Evolutionary conservation across 2,113 vertebrate genomes (phyloP), one percentile per base, ranked within the genome.

Genomic region (Fregata magnificens): DNA sequence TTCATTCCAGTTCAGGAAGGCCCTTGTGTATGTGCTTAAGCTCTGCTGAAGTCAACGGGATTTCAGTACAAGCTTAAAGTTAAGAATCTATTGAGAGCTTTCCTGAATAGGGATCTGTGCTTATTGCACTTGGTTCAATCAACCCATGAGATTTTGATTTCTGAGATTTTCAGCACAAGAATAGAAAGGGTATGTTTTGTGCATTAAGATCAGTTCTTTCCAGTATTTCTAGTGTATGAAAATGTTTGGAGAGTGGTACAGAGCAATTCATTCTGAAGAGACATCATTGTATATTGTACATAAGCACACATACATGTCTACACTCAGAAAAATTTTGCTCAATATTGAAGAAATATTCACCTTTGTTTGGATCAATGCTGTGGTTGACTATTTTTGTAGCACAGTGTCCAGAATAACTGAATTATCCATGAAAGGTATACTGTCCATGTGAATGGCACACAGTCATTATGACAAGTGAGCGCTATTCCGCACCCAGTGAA

Each of bases 401-500:
- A 98, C 98, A 98, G 98, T 98, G 98, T 97, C 97, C 97, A 95
- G 97, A 98, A 98, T 96, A 83, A 88, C 73, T 72, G 97, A 98
- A 97, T 93, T 50, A 84, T 98, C 95, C 77, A 24, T 88, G 89
- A 40, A 95, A 95, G 95, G 61, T 85, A 82, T 70, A 69, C 50
- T 89, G 72, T 91, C 92, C 59, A 34, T 52, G 84, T 73, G 76
- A 50, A 40, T 44, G 95, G 81, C 26, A 91, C 95, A 22, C 72
- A 96, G 94, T 90, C 95, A 95, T 98, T 98, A 99, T 34, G 98
- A 98, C 78, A 99, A 98, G 97, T 99, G 99, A 97, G 98, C 74
- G 77, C 99, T 99, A 53, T 99, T 99, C 82, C 99, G 98, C 93
- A 99, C 99, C 99, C 99, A 99, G 97, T 99, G 99, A 53, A 99